Base-by-base conservation (phyloP, 2,888 invertebrate species). In the Drosophila prostipennis region DNA sequence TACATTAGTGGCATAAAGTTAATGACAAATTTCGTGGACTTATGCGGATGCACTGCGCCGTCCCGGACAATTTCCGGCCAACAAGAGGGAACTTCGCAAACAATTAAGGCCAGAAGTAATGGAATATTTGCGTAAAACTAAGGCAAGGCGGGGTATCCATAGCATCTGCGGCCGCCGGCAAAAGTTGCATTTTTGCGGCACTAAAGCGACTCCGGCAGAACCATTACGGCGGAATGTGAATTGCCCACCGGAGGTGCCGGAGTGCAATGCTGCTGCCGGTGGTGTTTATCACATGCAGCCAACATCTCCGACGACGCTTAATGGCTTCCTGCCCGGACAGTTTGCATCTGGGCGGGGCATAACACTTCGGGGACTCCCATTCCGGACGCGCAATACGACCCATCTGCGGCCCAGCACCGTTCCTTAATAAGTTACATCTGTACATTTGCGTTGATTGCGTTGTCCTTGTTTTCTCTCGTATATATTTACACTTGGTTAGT, bases 1-100 rank as follows among this genome's bases (percentile, higher is more conserved):
- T 49, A 56, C 84, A 80, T 78, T 81, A 80, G 81, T 87, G 81
- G 69, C 81, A 84, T 71, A 55, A 81, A 84, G 80, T 81, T 78
- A 87, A 81, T 84, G 81, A 84, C 85, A 81, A 77, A 84, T 81
- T 87, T 65, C 77, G 68, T 57, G 63, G 74, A 60, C 72, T 80
- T 74, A 65, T 68, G 80, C 74, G 74, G 56, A 67, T 57, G 76
- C 87, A 76, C 72, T 83, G 80, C 80, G 65, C 57, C 61, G 60
- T 34, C 13, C 11, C 54, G 64, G 67, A 75, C 78, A 80, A 80
- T 76, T 84, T 78, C 69, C 49, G 64, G 40, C 10, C 58, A 58
- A 11, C 59, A 6, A 36, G n/a, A 43, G 10, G 11, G 29, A 54
- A 60, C 43, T 60, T 36, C n/a, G 14, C 60, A 19, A 60, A 76